Conservation (phyloP, 2,888 invertebrate species). For the Scaptomyza parva region DNA sequence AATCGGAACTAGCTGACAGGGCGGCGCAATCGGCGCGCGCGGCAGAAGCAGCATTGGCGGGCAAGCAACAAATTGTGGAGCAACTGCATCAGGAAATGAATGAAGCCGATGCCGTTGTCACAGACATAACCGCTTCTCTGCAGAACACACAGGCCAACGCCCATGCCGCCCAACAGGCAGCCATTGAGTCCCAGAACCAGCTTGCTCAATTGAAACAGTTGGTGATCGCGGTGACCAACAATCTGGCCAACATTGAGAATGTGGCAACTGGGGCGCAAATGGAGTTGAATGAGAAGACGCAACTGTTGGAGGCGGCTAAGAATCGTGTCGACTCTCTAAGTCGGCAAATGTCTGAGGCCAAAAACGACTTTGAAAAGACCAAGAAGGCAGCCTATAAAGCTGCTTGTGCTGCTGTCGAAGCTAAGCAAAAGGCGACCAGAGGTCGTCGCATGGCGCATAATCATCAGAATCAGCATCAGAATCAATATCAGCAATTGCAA, state of each 20-base stretch:
- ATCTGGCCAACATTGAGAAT: conserved; percentile 87
- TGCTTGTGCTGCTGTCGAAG: conserved; percentile 89
- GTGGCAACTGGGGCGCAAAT: conserved; percentile 87
- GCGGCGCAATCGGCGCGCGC: conserved; percentile 90
- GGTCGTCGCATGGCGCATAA: conserved; percentile 26
- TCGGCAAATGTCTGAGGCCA: conserved; percentile 87
- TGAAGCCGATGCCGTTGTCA: conserved; percentile 88
- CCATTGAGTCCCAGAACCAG: conserved; percentile 87
- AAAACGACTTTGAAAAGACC: conserved; percentile 88
- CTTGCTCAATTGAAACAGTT: conserved; percentile 85
- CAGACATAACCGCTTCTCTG: conserved; percentile 87
- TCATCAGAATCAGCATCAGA: background rate
- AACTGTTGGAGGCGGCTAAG: conserved; percentile 89
- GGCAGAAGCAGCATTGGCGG: conserved; percentile 89
- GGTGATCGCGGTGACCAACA: conserved; percentile 86
- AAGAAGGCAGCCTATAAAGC: conserved; percentile 90
- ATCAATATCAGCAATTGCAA: conserved; percentile 3
- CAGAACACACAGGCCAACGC: conserved; percentile 88
- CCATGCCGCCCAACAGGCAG: conserved; percentile 88
- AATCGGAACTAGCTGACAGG: conserved; percentile 89
- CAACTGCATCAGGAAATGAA: conserved; percentile 89
- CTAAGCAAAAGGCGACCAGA: conserved; percentile 86
- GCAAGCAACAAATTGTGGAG: conserved; percentile 89
- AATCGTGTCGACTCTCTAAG: conserved; percentile 88
- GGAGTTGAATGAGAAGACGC: conserved; percentile 88